Evolutionary conservation across 2,797 vertebrate species (phyloP).

Genomic region (Leuciscus waleckii): DNA sequence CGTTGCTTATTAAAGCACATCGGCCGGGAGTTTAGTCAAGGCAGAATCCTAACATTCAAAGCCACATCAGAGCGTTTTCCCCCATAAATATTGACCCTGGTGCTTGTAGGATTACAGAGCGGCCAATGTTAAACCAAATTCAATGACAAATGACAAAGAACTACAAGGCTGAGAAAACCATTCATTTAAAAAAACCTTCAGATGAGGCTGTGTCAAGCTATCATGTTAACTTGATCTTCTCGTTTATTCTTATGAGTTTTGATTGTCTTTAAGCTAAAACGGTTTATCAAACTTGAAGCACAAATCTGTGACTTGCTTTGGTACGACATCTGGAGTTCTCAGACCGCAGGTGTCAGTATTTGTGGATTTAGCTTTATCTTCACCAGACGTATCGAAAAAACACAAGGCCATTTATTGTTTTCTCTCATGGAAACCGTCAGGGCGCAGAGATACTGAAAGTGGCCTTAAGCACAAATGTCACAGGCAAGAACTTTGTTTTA

Average conservation of each 20-base stretch:
- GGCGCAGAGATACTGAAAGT: conserved; percentile 25
- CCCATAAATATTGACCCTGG: conserved; percentile 33
- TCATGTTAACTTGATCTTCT: not conserved
- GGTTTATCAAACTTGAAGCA: not conserved
- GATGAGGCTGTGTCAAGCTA: not conserved
- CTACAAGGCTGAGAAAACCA: not conserved
- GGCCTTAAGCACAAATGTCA: conserved; percentile 5
- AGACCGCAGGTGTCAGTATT: conserved; percentile 39
- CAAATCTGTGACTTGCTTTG: not conserved
- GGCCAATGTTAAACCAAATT: not conserved
- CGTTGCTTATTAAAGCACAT: conserved; percentile 46
- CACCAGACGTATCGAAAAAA: conserved; percentile 38
- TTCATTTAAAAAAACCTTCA: not conserved
- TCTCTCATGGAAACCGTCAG: conserved; percentile 50
- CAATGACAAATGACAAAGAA: not conserved
- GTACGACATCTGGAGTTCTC: not conserved
- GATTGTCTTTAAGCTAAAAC: not conserved
- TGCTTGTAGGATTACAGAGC: not conserved
- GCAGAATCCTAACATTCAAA: conserved; percentile 35
- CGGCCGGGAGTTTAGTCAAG: conserved; percentile 52
- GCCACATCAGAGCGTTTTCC: conserved; percentile 9
- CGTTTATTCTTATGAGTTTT: not conserved
- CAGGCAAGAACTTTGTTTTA: not conserved
- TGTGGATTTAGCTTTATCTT: conserved; percentile 46
- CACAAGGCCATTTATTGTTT: conserved; percentile 47